Evolutionary conservation across 2,888 invertebrate species (phyloP), one percentile per base, ranked within the genome.

Genomic region (Hypomecis atomaria): DNA sequence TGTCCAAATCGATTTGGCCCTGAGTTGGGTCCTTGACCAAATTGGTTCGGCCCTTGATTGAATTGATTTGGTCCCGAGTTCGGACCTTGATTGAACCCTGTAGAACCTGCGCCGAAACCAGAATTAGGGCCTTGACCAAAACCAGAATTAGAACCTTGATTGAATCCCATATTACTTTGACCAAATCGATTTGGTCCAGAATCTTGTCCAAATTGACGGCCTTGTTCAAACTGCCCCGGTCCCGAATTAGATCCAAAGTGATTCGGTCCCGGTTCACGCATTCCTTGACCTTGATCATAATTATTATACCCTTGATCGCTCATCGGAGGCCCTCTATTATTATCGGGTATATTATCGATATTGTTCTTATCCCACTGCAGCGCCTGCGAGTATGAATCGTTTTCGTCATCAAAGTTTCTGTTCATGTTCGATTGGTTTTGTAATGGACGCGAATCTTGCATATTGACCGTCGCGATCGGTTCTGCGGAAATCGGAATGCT

Each of bases 311-410:
- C 62, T 62, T 64, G 69, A 13, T 67, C 54, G 43, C 47, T 58
- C 34, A 61, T 54, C 9, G 52, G 45, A 13, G 55, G 64, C 33
- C 49, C 61, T 60, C 65, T 64, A 49, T 70, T 67, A 49, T 70
- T 67, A 57, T 66, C 68, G 1, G 64, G 50, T 59, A 62, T 65
- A 38, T 60, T 66, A 53, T 63, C 70, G 47, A 59, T 60, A 7
- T 73, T 67, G 53, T 66, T 71, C 34, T 68, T 62, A 65, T 72
- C 66, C 74, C 75, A 75, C 45, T 52, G 59, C 62, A 60, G 53
- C 9, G 58, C 54, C 59, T 72, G 70, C 8, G 54, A 59, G 13
- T 57, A 65, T 6, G 60, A 36, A 9, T 65, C 59, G 23, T 49
- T 62, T 9, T 67, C 67, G 33, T 59, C 57, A 11, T 70, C 61